Percentiles rank a stretch among this genome's conserved stretches.
Evolutionary conservation across 37 sponge, comb jelly and placozoan species (phyloP).

Genomic region (Ephydatia muelleri): DNA sequence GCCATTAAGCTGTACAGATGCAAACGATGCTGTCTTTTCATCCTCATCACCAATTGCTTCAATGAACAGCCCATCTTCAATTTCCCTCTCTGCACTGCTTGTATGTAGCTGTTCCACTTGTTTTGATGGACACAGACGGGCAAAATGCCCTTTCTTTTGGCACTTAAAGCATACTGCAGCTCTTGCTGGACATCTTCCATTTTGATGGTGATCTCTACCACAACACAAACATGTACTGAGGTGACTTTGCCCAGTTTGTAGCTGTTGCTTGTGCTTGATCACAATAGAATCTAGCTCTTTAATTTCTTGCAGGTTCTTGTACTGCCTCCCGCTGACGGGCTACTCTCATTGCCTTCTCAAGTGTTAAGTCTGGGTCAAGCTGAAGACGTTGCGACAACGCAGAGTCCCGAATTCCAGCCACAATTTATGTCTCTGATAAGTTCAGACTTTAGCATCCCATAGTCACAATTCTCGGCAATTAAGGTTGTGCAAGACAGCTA

Average conservation of each 20-base stretch:
- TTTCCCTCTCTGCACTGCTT: not conserved
- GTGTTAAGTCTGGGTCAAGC: conserved; percentile 9
- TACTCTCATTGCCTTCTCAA: conserved; percentile 9
- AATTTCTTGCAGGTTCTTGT: conserved; percentile 21
- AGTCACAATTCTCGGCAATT: conserved; percentile 10
- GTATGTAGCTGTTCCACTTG: conserved; percentile 9
- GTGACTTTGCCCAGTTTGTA: not conserved
- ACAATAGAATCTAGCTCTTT: too few species aligned
- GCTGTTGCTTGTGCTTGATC: not conserved
- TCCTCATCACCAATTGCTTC: not conserved
- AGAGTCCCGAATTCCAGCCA: conserved; percentile 5
- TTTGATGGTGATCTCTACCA: conserved; percentile 8
- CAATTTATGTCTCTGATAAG: conserved; percentile 8
- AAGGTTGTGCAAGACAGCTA: conserved; percentile 16
- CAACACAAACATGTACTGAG: conserved; percentile 4
- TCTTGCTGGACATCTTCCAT: conserved; percentile 25
- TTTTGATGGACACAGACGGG: conserved; percentile 22
- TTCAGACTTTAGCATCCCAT: conserved; percentile 10
- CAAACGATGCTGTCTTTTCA: conserved; percentile 22
- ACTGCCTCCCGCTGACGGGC: conserved; percentile 12
- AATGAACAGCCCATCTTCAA: not conserved
- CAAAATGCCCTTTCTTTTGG: conserved; percentile 28
- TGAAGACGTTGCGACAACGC: conserved; percentile 13
- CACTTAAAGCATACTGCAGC: conserved; percentile 31
- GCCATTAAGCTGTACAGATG: conserved; percentile 7